A percentile compares a stretch with the other conserved stretches of the same genome.
Evolutionary conservation across 2,888 invertebrate species (phyloP).

Genomic region (Drosophila quinaria): DNA sequence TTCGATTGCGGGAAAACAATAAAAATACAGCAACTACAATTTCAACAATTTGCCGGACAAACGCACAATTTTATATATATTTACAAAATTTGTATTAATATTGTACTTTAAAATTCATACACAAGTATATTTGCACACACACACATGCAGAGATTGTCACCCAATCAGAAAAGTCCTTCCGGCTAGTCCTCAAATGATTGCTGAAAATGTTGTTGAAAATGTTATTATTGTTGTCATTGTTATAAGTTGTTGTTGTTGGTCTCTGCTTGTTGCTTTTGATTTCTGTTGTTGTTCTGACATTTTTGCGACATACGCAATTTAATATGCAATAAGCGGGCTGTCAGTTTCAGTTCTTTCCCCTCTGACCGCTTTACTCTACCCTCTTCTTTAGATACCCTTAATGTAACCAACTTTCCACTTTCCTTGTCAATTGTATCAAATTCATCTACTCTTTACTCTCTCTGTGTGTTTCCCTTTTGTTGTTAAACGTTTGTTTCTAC

Average conservation of each 20-base stretch:
- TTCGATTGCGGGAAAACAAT: constrained; percentile 1
- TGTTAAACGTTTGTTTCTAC: constrained; percentile 16
- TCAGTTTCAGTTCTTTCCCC: constrained; percentile 38
- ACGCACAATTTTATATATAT: constrained; percentile 1
- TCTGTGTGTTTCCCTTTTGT: constrained; percentile 2
- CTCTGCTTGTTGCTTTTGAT: constrained; percentile 52
- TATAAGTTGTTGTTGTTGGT: constrained; percentile 27
- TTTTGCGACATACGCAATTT: constrained; percentile 53
- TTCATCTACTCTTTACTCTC: constrained; percentile 9
- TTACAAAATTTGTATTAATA: constrained; percentile 26
- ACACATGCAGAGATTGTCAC: constrained; percentile 6
- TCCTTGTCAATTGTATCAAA: constrained; percentile 14
- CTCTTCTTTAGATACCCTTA: not conserved
- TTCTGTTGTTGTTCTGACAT: constrained; percentile 49
- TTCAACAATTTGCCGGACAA: not conserved
- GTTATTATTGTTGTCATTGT: constrained; percentile 22
- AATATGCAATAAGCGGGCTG: constrained; percentile 79
- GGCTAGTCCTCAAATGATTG: constrained; percentile 48
- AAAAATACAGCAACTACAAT: not conserved
- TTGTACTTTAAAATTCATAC: constrained; percentile 22
- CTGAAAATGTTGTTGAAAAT: constrained; percentile 16
- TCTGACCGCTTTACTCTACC: not conserved
- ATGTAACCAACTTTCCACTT: constrained; percentile 1
- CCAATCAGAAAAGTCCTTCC: constrained; percentile 57
- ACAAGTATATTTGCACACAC: not conserved